These are phyloP conservation scores for Ptilonorhynchus violaceus DNA, from an alignment of 2,113 vertebrate genomes.

Conservation along the genomic window DNA sequence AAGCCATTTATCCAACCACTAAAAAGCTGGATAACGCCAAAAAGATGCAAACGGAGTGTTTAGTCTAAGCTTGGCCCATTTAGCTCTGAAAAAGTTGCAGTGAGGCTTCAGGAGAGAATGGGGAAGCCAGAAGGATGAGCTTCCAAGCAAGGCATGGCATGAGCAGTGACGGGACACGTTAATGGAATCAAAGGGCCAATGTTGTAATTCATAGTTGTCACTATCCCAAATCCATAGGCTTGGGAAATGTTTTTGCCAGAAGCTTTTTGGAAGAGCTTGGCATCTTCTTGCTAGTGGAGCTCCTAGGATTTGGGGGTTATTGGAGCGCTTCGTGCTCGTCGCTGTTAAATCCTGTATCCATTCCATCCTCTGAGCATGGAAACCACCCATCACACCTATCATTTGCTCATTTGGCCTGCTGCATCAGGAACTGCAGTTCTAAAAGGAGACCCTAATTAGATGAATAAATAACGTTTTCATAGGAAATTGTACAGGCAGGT, in stretches of 20 bases:
- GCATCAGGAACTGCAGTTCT: neutral
- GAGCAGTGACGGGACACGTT: neutral
- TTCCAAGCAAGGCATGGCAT: neutral
- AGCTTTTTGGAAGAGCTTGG: neutral
- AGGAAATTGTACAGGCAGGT: neutral
- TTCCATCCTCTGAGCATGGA: neutral
- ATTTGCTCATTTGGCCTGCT: neutral
- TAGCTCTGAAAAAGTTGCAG: neutral
- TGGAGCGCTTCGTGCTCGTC: accelerated
- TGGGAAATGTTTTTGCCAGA: neutral
- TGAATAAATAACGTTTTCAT: neutral
- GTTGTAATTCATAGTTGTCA: neutral
- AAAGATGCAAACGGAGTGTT: neutral
- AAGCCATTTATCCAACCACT: neutral
- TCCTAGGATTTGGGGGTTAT: neutral
- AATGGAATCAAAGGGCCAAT: neutral
- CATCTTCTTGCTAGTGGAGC: neutral
- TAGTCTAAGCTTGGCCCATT: neutral
- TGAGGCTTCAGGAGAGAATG: neutral
- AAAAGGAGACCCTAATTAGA: neutral
- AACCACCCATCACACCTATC: neutral
- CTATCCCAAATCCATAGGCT: neutral
- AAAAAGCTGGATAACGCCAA: neutral
- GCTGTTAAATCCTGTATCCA: neutral
- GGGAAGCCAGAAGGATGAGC: neutral